These are phyloP conservation scores for Dione vanillae DNA, from an alignment of 2,888 invertebrate species.

Conservation along the genomic window DNA sequence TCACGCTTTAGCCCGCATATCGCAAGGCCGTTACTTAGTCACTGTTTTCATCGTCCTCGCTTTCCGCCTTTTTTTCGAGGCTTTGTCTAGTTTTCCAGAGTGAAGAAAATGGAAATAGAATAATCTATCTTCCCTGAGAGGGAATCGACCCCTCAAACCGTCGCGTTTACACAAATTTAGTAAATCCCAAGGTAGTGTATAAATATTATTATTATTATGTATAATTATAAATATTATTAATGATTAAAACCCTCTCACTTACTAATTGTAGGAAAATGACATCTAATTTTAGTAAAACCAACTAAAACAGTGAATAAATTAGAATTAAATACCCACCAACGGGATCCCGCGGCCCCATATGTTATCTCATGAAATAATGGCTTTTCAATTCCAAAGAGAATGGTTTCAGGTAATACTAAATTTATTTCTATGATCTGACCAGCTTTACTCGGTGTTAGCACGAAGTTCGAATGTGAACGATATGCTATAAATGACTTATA, in stretches of 20 bases:
- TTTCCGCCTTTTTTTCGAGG: too few relatives aligned
- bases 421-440: conserved; percentile 46
- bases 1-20: too few relatives aligned
- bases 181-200: too few relatives aligned
- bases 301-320: conserved; percentile 30
- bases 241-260: neutral
- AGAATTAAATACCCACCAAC: conserved; percentile 38
- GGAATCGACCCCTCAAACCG: too few relatives aligned
- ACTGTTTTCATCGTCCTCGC: too few relatives aligned
- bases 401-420: conserved; percentile 50
- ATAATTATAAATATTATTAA: too few relatives aligned
- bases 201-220: too few relatives aligned
- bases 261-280: neutral
- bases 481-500: neutral
- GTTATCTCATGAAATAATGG: conserved; percentile 50
- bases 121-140: too few relatives aligned
- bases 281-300: conserved; percentile 20
- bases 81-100: too few relatives aligned
- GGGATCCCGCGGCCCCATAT: conserved; percentile 45
- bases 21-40: too few relatives aligned
- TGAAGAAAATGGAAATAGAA: too few relatives aligned
- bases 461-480: conserved; percentile 4
- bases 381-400: conserved; percentile 52
- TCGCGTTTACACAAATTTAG: too few relatives aligned
- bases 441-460: conserved; percentile 21